Evolutionary conservation across 2,888 invertebrate genomes (phyloP).

Genomic region (Orchesella flavescens): DNA sequence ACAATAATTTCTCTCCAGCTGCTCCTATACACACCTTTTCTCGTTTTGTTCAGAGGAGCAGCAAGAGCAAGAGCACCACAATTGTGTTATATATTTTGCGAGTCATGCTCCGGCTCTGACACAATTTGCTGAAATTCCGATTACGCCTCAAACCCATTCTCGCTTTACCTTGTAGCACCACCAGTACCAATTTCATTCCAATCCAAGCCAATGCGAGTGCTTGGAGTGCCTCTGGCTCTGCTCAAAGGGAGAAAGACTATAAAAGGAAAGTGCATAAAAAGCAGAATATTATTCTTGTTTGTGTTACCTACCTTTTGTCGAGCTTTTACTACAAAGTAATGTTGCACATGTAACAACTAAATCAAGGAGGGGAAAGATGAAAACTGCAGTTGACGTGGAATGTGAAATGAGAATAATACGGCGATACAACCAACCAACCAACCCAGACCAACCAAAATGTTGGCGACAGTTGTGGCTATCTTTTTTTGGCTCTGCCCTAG

Average conservation of each 20-base stretch:
- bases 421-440: slow-evolving; percentile 23
- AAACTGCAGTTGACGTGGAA: slow-evolving; percentile 46
- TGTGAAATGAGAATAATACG: slow-evolving; percentile 50
- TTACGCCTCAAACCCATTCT: slow-evolving; percentile 18
- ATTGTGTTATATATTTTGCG: too few species aligned
- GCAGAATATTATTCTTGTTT: not conserved
- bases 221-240: too few species aligned
- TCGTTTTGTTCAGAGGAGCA: not conserved
- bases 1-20: slow-evolving; percentile 61
- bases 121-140: slow-evolving; percentile 39
- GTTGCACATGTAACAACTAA: slow-evolving; percentile 30
- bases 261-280: slow-evolving; percentile 20
- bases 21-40: not conserved
- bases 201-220: not conserved
- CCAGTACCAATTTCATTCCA: not conserved
- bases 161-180: not conserved
- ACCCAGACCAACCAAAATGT: not conserved
- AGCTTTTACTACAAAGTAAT: not conserved
- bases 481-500: slow-evolving; percentile 32
- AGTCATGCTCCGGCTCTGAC: not conserved
- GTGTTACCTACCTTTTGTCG: too few species aligned
- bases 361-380: slow-evolving; percentile 26
- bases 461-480: slow-evolving; percentile 51
- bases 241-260: not conserved
- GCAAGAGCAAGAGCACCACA: too few species aligned